A percentile compares a stretch with the other conserved stretches of the same genome.
Evolutionary conservation across 2,797 vertebrate genomes (phyloP).

Genomic region (Microctenopoma stevenorrisi): DNA sequence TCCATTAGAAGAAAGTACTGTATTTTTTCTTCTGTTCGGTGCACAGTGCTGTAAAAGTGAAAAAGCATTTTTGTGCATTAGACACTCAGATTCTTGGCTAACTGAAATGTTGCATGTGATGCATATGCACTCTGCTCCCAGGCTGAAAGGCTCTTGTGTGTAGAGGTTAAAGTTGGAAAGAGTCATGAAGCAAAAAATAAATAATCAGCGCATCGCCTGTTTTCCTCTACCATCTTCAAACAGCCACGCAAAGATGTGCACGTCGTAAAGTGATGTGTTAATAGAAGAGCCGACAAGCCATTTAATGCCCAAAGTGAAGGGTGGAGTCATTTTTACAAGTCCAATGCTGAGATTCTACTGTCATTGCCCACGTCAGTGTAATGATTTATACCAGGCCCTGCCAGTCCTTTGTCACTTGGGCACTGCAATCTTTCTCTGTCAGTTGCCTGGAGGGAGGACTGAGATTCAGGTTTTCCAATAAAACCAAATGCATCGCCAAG

Average conservation of each 20-base stretch:
- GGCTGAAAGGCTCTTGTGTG: constrained; percentile 39
- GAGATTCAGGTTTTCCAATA: constrained; percentile 83
- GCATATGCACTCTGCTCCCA: constrained; percentile 82
- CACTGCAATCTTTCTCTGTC: constrained; percentile 84
- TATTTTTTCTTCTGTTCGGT: constrained; percentile 1
- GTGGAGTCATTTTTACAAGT: constrained; percentile 81
- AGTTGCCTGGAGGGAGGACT: constrained; percentile 74
- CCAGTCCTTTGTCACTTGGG: constrained; percentile 84
- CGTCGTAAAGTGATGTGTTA: constrained; percentile 75
- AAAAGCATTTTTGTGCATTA: constrained; percentile 67
- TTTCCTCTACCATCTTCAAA: constrained; percentile 39
- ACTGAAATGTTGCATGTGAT: constrained; percentile 90
- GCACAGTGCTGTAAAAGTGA: constrained; percentile 42
- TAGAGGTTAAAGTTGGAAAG: constrained; percentile 57
- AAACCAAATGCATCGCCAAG: constrained; percentile 82
- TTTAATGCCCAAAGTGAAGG: constrained; percentile 80
- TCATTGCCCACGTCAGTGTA: constrained; percentile 70
- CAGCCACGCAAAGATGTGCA: constrained; percentile 34
- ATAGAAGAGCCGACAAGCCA: constrained; percentile 79
- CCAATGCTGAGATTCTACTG: constrained; percentile 72
- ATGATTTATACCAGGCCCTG: constrained; percentile 81
- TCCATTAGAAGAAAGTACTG: constrained; percentile 3
- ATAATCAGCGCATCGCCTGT: constrained; percentile 63
- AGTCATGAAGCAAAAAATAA: constrained; percentile 49
- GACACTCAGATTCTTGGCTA: constrained; percentile 84